Base-by-base conservation (phyloP, 2,113 vertebrate genomes). In the Eudyptes chrysolophus region DNA sequence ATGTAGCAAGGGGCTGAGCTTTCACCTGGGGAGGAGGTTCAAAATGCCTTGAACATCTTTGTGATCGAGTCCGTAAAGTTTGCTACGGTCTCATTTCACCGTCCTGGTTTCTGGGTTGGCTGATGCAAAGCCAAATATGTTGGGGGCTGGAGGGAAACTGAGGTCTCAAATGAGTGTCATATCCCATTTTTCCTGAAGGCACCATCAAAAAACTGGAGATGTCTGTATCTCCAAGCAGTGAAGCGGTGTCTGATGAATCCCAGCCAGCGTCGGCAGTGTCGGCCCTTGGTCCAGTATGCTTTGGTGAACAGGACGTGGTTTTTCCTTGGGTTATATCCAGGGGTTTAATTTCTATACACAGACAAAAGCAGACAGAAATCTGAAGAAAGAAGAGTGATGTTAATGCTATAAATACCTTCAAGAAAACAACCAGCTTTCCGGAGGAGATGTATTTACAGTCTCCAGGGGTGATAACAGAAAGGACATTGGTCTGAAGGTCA, bases 331-430 rank as follows among this genome's bases (percentile, higher is more conserved):
- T 72, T 57, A 3, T 36, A 71, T 61, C 86, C 89, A 95, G 38
- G 51, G 60, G 12, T 85, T 96, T 93, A 40, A 85, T 86, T 83
- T 93, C 84, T 92, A n/a, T 61, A 49, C 26, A 34, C 30, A 70
- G 81, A 70, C 68, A 94, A 90, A 93, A 89, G 54, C 89, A 90
- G 81, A 34, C 44, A 96, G 87, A 92, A 93, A 93, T 66, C 77
- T 89, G 92, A 93, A 94, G 94, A 87, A 86, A 94, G 80, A 48
- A 55, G 51, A 90, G 62, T 30, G 70, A 62, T 93, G 86, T 91
- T 77, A 76, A 74, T 87, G 74, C 94, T 96, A 95, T 94, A 96
- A 97, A 96, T 97, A 97, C 54, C 75, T 92, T 49, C 84, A 70
- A 75, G 55, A 89, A 90, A 96, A 89, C 34, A 87, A 72, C 49